Conservation (phyloP, 23 tunicate genomes). For the Corella eumyota region DNA sequence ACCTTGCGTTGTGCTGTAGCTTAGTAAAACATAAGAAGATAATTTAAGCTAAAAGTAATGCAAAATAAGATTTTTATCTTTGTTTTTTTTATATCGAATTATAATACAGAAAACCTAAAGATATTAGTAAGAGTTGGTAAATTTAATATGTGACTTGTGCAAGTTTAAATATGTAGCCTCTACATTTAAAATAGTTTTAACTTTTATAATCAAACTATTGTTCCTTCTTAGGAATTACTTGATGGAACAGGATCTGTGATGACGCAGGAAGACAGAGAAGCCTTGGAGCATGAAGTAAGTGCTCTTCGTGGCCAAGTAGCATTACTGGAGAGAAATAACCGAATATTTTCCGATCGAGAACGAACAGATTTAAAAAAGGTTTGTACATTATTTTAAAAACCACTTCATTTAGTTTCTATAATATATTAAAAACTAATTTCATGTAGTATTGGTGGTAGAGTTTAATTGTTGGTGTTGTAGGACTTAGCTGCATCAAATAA, state of each 20-base stretch:
- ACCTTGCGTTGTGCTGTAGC: too few relatives aligned
- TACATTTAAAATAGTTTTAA: too few relatives aligned
- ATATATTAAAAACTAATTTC: not conserved
- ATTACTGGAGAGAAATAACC: constrained; percentile 70
- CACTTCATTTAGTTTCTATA: not conserved
- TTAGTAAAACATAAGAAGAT: too few relatives aligned
- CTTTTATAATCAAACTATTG: too few relatives aligned
- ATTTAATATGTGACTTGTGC: too few relatives aligned
- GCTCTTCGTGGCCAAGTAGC: constrained; percentile 88
- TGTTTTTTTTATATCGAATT: too few relatives aligned
- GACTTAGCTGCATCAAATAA: constrained; percentile 49
- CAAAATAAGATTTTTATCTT: too few relatives aligned
- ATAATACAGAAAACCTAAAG: too few relatives aligned
- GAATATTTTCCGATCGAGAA: constrained; percentile 68
- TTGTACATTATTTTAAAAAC: not conserved
- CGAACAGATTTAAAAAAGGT: constrained; percentile 71
- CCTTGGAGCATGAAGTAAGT: constrained; percentile 70
- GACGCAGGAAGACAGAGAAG: constrained; percentile 72
- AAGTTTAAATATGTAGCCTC: too few relatives aligned
- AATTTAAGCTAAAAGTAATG: too few relatives aligned
- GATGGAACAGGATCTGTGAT: constrained; percentile 44
- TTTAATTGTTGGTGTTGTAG: too few relatives aligned
- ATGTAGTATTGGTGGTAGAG: not conserved
- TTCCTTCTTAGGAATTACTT: constrained; percentile 26
- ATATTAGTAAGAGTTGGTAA: too few relatives aligned